phyloP scores from a whole-genome alignment of 2,113 vertebrate species.

The Onychorhynchus coronatus region DNA sequence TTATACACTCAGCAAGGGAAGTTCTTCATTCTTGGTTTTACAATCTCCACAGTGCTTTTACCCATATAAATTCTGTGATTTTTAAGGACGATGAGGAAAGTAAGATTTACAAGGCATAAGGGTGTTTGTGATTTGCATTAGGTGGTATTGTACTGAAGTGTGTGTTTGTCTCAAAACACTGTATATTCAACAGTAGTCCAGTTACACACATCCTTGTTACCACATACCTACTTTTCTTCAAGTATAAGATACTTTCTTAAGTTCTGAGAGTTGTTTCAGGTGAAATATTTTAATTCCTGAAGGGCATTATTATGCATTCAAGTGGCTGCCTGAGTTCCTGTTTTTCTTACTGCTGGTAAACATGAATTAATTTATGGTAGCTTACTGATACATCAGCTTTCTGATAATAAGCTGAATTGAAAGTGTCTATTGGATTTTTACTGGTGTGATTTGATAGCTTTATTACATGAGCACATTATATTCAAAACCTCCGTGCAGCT shows the following conservation, averaged over 20 bases:
- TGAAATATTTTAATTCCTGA: neutral
- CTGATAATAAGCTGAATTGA: neutral
- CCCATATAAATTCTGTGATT: neutral
- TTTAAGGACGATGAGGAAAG: neutral
- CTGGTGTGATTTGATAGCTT: neutral
- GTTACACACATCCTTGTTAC: accelerated
- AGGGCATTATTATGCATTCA: neutral
- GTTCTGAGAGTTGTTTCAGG: neutral
- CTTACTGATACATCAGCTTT: neutral
- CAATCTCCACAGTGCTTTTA: neutral
- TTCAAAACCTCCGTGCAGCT: neutral
- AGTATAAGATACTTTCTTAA: neutral
- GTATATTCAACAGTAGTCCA: neutral
- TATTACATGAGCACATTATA: neutral
- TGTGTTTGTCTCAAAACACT: neutral
- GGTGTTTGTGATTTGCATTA: neutral
- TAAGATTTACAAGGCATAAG: neutral
- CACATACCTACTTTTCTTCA: neutral
- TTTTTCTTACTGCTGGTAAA: neutral
- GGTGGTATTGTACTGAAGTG: neutral
- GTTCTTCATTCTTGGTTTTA: neutral
- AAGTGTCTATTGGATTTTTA: neutral
- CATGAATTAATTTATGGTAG: neutral
- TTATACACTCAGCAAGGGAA: neutral
- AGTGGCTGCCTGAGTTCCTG: neutral